Evolutionary conservation across 2,888 invertebrate species (phyloP).

Genomic region (Mantis religiosa): DNA sequence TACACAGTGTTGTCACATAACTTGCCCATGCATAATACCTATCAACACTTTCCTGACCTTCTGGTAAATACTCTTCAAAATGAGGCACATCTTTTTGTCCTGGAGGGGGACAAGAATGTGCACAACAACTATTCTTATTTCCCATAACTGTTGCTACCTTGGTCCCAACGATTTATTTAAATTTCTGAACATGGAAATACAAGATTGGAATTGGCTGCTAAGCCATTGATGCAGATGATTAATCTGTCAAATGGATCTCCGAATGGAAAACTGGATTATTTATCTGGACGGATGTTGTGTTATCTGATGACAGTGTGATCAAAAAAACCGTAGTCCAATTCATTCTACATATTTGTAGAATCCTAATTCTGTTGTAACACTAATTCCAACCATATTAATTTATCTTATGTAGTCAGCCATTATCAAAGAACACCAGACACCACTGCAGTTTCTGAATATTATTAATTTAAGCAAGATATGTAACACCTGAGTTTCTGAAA

Average conservation of each 20-base stretch:
- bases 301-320: not conserved
- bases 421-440: too few relatives aligned
- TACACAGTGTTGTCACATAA: too few relatives aligned
- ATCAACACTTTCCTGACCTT: slow-evolving; percentile 75
- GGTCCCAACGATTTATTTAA: not conserved
- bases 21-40: too few relatives aligned
- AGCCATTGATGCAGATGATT: not conserved
- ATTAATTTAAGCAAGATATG: too few relatives aligned
- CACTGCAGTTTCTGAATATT: too few relatives aligned
- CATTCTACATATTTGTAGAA: not conserved
- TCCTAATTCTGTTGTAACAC: not conserved
- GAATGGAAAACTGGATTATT: not conserved
- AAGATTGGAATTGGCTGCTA: not conserved
- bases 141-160: slow-evolving; percentile 54
- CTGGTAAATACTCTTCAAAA: slow-evolving; percentile 62
- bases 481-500: too few relatives aligned
- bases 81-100: slow-evolving; percentile 55
- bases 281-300: slow-evolving; percentile 15
- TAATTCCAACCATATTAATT: too few relatives aligned
- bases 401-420: too few relatives aligned
- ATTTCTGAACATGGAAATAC: not conserved
- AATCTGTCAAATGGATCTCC: not conserved
- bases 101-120: slow-evolving; percentile 66
- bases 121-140: slow-evolving; percentile 77
- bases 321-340: not conserved